These are phyloP conservation scores for Champsocephalus gunnari DNA, from an alignment of 2,797 vertebrate genomes.

Conservation along the genomic window DNA sequence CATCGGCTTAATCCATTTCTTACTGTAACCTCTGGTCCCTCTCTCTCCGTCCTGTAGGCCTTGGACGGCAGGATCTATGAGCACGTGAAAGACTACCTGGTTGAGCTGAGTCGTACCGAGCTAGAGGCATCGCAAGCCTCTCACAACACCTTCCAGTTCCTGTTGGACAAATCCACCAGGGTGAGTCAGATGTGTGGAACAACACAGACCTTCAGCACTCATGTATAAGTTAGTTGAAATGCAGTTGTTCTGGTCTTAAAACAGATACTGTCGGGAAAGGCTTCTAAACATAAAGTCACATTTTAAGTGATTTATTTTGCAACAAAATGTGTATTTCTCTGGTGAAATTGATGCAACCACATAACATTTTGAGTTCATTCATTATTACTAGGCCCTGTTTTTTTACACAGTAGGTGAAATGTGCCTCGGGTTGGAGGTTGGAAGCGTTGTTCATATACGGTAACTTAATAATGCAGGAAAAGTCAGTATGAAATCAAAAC, in stretches of 20 bases:
- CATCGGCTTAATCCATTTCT: conserved; percentile 23
- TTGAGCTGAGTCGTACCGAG: conserved; percentile 94
- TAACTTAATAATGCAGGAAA: background rate
- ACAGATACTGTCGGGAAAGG: background rate
- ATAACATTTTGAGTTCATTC: conserved; percentile 37
- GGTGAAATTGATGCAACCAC: background rate
- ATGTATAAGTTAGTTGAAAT: background rate
- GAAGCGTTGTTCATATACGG: background rate
- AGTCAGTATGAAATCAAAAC: background rate
- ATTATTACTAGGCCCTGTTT: background rate
- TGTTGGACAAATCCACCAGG: conserved; percentile 96
- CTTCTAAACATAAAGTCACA: background rate
- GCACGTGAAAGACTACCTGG: conserved; percentile 97
- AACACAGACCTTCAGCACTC: conserved; percentile 1
- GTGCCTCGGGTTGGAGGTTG: background rate
- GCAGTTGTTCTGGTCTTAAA: conserved; percentile 2
- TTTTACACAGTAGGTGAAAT: background rate
- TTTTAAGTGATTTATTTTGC: conserved; percentile 7
- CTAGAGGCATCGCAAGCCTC: conserved; percentile 94
- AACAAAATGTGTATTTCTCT: background rate
- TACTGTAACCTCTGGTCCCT: conserved; percentile 12
- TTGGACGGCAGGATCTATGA: conserved; percentile 95
- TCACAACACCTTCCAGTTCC: conserved; percentile 97
- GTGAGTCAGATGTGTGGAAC: conserved; percentile 80
- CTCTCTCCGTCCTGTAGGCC: conserved; percentile 79